Conservation (phyloP, 2,797 vertebrate species). For the Pipistrellus nathusii region DNA sequence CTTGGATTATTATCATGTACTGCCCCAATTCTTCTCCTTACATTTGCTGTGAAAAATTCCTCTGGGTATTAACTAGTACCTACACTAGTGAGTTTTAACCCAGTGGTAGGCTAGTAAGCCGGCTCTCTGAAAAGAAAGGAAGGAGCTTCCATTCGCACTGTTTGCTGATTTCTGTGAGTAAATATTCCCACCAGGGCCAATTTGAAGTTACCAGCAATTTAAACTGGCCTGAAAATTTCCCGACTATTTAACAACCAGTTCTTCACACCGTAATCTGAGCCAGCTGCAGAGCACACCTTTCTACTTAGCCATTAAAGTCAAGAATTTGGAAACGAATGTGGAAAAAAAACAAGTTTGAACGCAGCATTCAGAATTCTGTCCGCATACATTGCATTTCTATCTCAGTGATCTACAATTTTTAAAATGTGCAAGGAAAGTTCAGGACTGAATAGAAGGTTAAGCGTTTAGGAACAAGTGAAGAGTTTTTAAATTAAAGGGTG, state of each 20-base stretch:
- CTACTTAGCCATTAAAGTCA: background rate
- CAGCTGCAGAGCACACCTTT: background rate
- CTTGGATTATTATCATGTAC: background rate
- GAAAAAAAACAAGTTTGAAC: background rate
- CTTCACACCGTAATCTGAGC: background rate
- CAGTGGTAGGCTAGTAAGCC: background rate
- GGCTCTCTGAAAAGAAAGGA: background rate
- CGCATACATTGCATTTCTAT: background rate
- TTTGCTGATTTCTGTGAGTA: slow-evolving; percentile 8
- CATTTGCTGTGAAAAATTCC: background rate
- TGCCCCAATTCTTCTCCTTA: background rate
- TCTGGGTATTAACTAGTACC: background rate
- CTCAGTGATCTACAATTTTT: background rate
- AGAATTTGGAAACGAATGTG: background rate
- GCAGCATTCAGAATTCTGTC: background rate
- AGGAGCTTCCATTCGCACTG: background rate
- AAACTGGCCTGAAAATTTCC: background rate
- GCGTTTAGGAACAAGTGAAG: background rate
- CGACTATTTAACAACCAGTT: background rate
- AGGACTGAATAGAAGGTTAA: background rate
- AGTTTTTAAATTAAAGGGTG: background rate
- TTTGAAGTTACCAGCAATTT: slow-evolving; percentile 23
- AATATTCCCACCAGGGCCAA: background rate
- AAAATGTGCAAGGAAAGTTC: background rate
- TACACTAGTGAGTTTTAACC: background rate